Evolutionary conservation across 2,888 invertebrate genomes (phyloP), one percentile per base, ranked within the genome.

Genomic region (Phoenoteleia sp.): DNA sequence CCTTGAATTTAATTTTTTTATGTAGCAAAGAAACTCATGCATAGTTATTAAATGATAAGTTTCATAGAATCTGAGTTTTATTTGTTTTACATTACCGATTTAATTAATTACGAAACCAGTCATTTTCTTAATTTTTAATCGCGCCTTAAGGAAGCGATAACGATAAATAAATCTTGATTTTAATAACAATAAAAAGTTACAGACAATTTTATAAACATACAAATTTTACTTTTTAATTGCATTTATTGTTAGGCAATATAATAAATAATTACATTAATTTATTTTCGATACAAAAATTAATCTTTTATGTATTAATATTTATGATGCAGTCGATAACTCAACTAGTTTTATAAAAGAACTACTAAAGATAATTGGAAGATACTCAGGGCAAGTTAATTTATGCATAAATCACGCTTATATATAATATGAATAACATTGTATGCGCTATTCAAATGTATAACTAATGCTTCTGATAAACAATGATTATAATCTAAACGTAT

Each of bases 301-400:
- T 52, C 19, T 72, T 72, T 47, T 33, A 60, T 21, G n/a, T 25
- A 36, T 49, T 23, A 33, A 45, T 58, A 76, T 76, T 66, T 52
- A 76, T 75, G 27, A 54, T 17, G 4, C 36, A 29, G 42, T 36
- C 29, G 72, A 62, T 74, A 74, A 60, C 17, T 75, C n/a, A 45
- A 54, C 54, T 62, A 64, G 54, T 64, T 75, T 62, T 62, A 23
- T 39, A 21, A 64, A 66, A 67, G 47, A 45, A 66, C 27, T 47
- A 45, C 64, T n/a, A 13, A 25, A 79, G 25, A 54, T 62, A 79
- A 62, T 62, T 62, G 42, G 29, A 67, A 79, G 60, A 49, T 62
- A 79, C 56, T 66, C 15, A 11, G 54, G 54, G 52, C 54, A 67
- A 27, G 58, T 58, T 77, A 67, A 67, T 58, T 77, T 77, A 77